Evolutionary conservation across 2,113 vertebrate genomes (phyloP), one percentile per base, ranked within the genome.

Genomic region (Onychorhynchus coronatus): DNA sequence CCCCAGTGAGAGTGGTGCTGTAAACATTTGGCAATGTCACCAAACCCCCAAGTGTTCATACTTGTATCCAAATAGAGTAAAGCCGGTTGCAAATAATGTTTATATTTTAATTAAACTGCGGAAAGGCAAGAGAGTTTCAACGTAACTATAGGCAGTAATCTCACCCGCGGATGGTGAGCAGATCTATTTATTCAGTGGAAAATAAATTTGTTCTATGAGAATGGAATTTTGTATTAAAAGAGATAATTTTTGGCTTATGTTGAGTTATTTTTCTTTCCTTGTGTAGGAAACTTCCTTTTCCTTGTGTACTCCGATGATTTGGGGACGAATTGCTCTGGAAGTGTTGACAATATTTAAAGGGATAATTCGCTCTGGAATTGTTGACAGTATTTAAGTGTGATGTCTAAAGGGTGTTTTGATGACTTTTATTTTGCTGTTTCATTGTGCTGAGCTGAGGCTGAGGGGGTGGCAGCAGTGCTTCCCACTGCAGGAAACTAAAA

Each of bases 191-290:
- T 96, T 96, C 94, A 94, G 73, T 96, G 95, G 86, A 98, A 97
- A 97, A 98, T 83, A 97, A 93, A 95, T 98, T 96, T 97, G 95
- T 98, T 96, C 93, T 97, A 97, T 91, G 85, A 97, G 85, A 97
- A 97, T 95, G 93, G 79, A 97, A 94, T 98, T 98, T 98, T 98
- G 73, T 98, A 98, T 97, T 97, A 91, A 98, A 98, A 87, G 82
- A 93, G 88, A 95, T 74, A 91, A 61, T 91, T 97, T 97, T 97
- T 98, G 92, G 82, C 93, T 97, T 98, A 93, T 10, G 5, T 62
- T 47, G 94, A 97, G 86, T 97, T 95, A 62, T 72, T 97, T 97
- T 96, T 93, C 95, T 96, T 87, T 86, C 75, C 75, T 80, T 80
- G 49, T 19, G 20, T 96, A 97, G 92, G 85, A 74, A 87, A 78